These are phyloP conservation scores for Eudyptes chrysolophus DNA, from an alignment of 2,113 vertebrate genomes.

Conservation along the genomic window DNA sequence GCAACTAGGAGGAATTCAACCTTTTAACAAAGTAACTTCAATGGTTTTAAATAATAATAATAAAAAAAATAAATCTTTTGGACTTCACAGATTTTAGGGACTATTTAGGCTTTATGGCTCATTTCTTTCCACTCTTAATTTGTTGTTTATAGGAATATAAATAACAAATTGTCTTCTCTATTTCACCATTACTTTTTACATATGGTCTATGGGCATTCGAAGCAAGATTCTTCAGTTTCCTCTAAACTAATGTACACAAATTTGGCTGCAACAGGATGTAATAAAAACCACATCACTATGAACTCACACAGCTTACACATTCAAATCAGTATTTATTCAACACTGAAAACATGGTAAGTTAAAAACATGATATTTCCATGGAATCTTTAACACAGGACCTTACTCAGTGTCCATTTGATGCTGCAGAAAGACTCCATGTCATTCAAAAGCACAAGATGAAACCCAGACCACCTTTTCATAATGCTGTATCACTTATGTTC, in stretches of 20 bases:
- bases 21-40: neutral
- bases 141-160: neutral
- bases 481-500: neutral
- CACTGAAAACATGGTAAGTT: rapidly evolving
- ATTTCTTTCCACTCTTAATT: neutral
- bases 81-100: neutral
- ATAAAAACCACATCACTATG: neutral
- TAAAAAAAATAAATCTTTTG: neutral
- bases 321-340: neutral
- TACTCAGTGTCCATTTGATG: neutral
- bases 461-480: neutral
- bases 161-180: neutral
- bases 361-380: neutral
- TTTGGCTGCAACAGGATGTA: neutral
- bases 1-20: neutral
- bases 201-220: neutral
- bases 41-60: neutral
- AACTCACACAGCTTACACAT: neutral
- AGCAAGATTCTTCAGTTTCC: neutral
- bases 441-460: neutral
- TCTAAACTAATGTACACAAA: neutral
- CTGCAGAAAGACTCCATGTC: neutral
- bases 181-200: neutral
- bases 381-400: neutral
- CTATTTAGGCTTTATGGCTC: neutral